These are phyloP conservation scores for Scaptomyza polygonia DNA, from an alignment of 2,888 invertebrate genomes.

Conservation along the genomic window DNA sequence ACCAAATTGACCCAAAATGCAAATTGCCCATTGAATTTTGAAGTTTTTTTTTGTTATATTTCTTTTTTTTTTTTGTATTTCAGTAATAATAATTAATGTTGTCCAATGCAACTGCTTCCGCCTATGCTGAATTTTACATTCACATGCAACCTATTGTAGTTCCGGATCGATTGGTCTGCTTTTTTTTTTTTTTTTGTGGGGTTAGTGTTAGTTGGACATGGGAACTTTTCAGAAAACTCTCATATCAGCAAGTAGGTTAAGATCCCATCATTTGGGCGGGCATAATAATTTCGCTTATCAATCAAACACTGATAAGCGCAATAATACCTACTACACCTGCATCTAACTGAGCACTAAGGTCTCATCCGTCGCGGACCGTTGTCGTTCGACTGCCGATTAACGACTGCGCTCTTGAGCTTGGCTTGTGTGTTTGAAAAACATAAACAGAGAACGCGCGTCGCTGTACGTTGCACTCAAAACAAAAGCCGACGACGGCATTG, in stretches of 20 bases:
- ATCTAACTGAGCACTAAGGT: neutral
- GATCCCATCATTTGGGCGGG: neutral
- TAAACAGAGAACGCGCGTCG: slow-evolving; percentile 54
- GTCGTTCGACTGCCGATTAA: slow-evolving; percentile 14
- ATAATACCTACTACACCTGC: slow-evolving; percentile 29
- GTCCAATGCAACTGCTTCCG: slow-evolving; percentile 48
- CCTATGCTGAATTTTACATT: slow-evolving; percentile 10
- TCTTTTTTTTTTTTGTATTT: slow-evolving; percentile 16
- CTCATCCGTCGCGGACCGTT: slow-evolving; percentile 1
- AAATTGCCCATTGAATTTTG: slow-evolving; percentile 53
- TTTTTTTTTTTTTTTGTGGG: too few species aligned
- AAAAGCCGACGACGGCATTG: slow-evolving; percentile 24
- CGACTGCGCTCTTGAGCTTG: slow-evolving; percentile 51
- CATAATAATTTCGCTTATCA: slow-evolving; percentile 19
- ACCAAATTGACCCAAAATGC: slow-evolving; percentile 76
- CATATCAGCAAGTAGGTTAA: neutral
- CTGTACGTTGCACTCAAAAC: slow-evolving; percentile 45
- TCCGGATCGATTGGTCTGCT: neutral
- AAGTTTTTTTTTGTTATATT: slow-evolving; percentile 11
- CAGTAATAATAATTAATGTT: neutral
- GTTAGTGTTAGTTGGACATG: neutral
- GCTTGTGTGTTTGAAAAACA: slow-evolving; percentile 43
- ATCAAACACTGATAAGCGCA: slow-evolving; percentile 24
- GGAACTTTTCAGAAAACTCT: neutral
- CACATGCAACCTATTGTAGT: slow-evolving; percentile 6